Base-by-base conservation (phyloP, 1,140 invertebrate genomes). In the Macrobrachium rosenbergii region DNA sequence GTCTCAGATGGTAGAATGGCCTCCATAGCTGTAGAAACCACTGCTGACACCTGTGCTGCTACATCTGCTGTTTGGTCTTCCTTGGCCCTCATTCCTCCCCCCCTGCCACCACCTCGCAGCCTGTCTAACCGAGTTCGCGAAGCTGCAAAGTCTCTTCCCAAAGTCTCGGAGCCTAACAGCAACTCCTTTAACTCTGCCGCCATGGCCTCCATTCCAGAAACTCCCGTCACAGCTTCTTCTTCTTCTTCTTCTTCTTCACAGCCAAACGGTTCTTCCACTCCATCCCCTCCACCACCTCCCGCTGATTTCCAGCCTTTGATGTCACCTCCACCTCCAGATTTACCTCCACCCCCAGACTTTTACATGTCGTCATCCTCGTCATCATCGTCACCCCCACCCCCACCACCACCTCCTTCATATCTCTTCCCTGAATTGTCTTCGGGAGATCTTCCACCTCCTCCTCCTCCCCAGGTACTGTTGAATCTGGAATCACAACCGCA, bases 1-100 rank as follows among this genome's bases (percentile, higher is more conserved):
- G 80, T 73, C 82, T 21, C 88, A 89, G 88, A 85, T 89, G 88
- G 83, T 89, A 89, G 88, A 81, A 89, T 89, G 88, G 75, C 83
- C 59, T 80, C 60, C 73, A 79, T 78, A 82, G 83, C 59, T 21
- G 80, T 64, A 82, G 76, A 72, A 83, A 37, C 43, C 60, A 69
- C 79, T 75, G 67, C 67, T 73, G 81, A 72, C 45, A 72, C 37
- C 23, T 52, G n/a, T 82, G 73, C 87, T 67, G 69, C 83, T 43
- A 60, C 84, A 64, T 23, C 79, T 81, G 62, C 79, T 81, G 62
- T 78, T 60, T 21, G 21, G 72, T 77, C 78, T 64, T n/a, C 73
- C 67, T 43, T 59, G 63, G 37, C 72, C 64, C 21, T 59, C 63
- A 58, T 12, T 64, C 28, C 76, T 75, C 60, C 73, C 73, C 81